These are phyloP conservation scores for Choloepus didactylus DNA, from an alignment of 2,797 vertebrate genomes.

Conservation along the genomic window DNA sequence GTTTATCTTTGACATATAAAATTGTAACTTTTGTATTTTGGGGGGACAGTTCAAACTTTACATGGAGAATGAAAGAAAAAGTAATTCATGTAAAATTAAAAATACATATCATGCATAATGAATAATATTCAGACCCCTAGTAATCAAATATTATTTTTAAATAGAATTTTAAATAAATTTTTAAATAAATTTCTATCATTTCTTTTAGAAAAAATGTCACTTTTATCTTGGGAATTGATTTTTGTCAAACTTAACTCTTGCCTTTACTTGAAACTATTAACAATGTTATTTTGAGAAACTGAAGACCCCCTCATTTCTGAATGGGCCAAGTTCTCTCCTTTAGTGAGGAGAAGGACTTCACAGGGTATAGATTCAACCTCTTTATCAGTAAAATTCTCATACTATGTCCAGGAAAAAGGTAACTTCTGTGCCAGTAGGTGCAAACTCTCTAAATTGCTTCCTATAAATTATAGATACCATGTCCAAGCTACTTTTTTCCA, in stretches of 20 bases:
- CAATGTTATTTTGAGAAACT: neutral
- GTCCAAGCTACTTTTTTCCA: neutral
- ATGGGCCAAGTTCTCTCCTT: neutral
- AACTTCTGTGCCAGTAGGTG: neutral
- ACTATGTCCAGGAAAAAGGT: neutral
- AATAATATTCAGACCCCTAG: neutral
- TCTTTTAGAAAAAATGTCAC: neutral
- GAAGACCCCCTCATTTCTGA: neutral
- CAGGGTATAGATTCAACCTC: neutral
- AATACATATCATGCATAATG: neutral
- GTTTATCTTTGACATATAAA: neutral
- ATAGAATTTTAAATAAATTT: neutral
- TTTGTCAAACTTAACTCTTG: constrained; percentile 28
- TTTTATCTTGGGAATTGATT: constrained; percentile 35
- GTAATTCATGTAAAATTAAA: neutral
- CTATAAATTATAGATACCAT: neutral
- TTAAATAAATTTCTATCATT: neutral
- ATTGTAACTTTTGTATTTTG: neutral
- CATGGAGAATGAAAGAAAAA: neutral
- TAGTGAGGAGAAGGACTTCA: neutral
- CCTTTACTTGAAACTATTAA: constrained; percentile 9
- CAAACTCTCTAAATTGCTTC: neutral
- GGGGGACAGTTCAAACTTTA: neutral
- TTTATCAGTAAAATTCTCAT: neutral
- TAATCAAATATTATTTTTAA: constrained; percentile 11